These are phyloP conservation scores for Lasioglossum calceatum DNA, from an alignment of 2,888 invertebrate species.

Conservation along the genomic window DNA sequence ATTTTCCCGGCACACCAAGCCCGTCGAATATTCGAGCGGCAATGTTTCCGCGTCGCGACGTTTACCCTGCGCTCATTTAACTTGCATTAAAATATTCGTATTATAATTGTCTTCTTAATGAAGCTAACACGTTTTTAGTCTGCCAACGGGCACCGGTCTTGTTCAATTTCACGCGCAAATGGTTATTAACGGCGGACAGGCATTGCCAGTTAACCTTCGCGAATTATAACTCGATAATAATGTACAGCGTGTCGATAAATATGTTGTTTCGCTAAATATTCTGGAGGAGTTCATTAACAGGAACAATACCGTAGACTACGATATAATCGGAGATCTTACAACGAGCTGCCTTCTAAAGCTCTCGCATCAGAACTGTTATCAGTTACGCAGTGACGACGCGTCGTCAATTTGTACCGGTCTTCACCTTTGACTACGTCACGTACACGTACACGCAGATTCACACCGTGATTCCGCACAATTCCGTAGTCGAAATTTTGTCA, in stretches of 20 bases:
- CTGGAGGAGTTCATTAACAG: too few relatives aligned
- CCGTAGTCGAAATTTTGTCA: too few relatives aligned
- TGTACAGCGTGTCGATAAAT: background rate
- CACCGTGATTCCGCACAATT: too few relatives aligned
- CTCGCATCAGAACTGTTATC: too few relatives aligned
- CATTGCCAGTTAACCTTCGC: background rate
- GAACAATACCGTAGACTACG: too few relatives aligned
- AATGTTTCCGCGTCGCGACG: background rate
- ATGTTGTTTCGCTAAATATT: too few relatives aligned
- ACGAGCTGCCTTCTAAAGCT: too few relatives aligned
- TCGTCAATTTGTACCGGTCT: too few relatives aligned
- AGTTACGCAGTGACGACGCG: too few relatives aligned
- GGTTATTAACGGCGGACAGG: background rate
- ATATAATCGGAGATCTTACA: too few relatives aligned
- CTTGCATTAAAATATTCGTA: slow-evolving; percentile 12
- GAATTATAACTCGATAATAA: background rate
- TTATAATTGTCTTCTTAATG: background rate
- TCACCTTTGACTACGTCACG: too few relatives aligned
- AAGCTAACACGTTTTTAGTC: background rate
- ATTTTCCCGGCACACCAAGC: background rate
- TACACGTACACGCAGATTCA: too few relatives aligned
- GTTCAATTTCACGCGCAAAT: background rate
- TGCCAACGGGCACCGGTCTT: background rate
- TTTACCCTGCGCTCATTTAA: background rate
- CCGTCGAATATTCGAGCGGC: background rate